These are phyloP conservation scores for Ceramica pisi DNA, from an alignment of 2,888 invertebrate species.

Conservation along the genomic window DNA sequence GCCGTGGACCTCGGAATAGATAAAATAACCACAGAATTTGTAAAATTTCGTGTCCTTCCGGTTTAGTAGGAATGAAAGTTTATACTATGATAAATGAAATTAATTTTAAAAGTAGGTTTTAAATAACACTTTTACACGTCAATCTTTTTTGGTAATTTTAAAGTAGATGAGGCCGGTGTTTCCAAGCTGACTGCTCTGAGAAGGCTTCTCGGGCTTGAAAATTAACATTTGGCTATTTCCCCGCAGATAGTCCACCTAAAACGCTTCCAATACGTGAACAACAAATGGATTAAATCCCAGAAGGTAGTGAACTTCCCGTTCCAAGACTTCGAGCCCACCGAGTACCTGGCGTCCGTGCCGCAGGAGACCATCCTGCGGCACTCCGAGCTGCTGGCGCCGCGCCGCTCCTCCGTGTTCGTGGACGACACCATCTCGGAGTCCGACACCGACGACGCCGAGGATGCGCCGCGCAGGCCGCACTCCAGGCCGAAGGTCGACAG, in stretches of 20 bases:
- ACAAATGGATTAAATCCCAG: slow-evolving; percentile 98
- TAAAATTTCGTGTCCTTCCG: too few relatives aligned
- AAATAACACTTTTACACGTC: too few relatives aligned
- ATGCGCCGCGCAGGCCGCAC: slow-evolving; percentile 43
- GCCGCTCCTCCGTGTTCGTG: slow-evolving; percentile 62
- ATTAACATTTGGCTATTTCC: too few relatives aligned
- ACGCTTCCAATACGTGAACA: slow-evolving; percentile 97
- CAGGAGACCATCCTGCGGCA: slow-evolving; percentile 94
- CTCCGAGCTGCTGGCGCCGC: slow-evolving; percentile 85
- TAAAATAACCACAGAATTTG: too few relatives aligned
- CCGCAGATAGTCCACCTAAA: slow-evolving; percentile 97
- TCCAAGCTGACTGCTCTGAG: too few relatives aligned
- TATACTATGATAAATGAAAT: too few relatives aligned
- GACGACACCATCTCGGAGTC: slow-evolving; percentile 77
- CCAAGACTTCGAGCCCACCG: slow-evolving; percentile 96
- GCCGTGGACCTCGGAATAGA: too few relatives aligned
- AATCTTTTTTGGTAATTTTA: too few relatives aligned
- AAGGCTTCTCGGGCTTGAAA: too few relatives aligned
- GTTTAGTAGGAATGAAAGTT: too few relatives aligned
- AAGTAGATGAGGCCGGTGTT: too few relatives aligned
- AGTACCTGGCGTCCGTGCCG: slow-evolving; percentile 95
- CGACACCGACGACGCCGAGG: slow-evolving; percentile 71
- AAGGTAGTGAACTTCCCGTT: slow-evolving; percentile 97
- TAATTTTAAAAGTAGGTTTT: too few relatives aligned
- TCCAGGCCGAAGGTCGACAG: slow-evolving; percentile 53